Percentiles rank a stretch among this genome's conserved stretches.
Conservation (phyloP, 2,888 invertebrate genomes). For the Stenodema calcarata region DNA sequence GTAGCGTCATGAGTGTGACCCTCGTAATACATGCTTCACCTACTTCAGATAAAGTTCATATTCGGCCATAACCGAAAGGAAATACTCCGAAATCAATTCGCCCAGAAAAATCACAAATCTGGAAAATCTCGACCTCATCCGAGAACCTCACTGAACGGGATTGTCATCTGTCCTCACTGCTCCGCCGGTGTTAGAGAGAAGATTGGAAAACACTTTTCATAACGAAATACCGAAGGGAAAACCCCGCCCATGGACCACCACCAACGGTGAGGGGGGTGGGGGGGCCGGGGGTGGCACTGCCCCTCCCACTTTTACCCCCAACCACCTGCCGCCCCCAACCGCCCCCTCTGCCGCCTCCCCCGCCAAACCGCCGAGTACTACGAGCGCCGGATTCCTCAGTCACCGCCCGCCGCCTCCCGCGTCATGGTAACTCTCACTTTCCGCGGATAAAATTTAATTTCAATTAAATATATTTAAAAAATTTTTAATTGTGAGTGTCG, state of each 20-base stretch:
- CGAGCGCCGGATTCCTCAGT: constrained; percentile 38
- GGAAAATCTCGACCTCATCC: too few relatives aligned
- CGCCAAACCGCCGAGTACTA: constrained; percentile 16
- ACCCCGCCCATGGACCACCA: background rate
- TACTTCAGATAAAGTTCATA: too few relatives aligned
- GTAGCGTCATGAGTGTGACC: too few relatives aligned
- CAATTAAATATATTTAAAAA: background rate
- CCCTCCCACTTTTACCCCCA: background rate
- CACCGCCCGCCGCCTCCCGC: constrained; percentile 33
- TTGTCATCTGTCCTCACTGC: too few relatives aligned
- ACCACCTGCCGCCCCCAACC: background rate
- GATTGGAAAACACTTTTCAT: background rate
- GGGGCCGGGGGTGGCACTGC: background rate
- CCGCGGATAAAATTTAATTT: background rate
- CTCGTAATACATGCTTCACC: too few relatives aligned
- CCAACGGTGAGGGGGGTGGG: background rate
- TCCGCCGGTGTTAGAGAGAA: too few relatives aligned
- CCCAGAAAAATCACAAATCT: too few relatives aligned
- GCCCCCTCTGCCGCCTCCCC: background rate
- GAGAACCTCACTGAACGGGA: too few relatives aligned
- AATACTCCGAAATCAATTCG: too few relatives aligned
- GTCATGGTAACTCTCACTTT: constrained; percentile 22
- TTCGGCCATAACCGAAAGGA: too few relatives aligned
- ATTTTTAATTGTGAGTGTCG: background rate
- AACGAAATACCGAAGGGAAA: background rate